phyloP scores from a whole-genome alignment of 2,113 vertebrate genomes.

The Aphyosemion australe region DNA sequence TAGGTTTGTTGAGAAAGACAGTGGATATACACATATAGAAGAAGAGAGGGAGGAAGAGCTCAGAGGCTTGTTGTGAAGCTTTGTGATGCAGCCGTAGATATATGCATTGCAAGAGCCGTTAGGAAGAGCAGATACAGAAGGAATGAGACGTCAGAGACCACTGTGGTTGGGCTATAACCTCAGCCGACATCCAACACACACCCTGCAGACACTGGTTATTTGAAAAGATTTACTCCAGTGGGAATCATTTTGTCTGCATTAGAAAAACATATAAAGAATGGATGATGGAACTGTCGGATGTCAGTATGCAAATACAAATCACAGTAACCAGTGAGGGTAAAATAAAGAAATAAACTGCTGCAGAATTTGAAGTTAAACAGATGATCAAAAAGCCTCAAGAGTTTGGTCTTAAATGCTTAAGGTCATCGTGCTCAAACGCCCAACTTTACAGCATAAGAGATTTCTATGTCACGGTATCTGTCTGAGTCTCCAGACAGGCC shows the following conservation, averaged over 20 bases:
- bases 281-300: background rate
- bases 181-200: conserved; percentile 1
- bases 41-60: conserved; percentile 11
- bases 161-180: conserved; percentile 19
- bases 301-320: conserved; percentile 1
- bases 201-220: conserved; percentile 11
- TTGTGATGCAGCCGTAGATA: conserved; percentile 39
- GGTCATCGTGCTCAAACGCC: no score
- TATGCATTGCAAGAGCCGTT: conserved; percentile 24
- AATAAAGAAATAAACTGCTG: background rate
- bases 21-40: conserved; percentile 29
- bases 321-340: background rate
- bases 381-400: no score
- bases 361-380: no score
- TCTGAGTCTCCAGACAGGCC: no score
- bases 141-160: conserved; percentile 27
- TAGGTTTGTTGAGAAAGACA: conserved; percentile 44
- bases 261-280: background rate
- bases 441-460: no score
- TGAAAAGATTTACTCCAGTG: background rate
- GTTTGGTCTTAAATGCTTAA: no score
- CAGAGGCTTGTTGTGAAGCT: conserved; percentile 37
- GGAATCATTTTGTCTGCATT: background rate
- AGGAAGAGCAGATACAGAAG: conserved; percentile 21
- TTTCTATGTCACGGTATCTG: no score